phyloP scores from a whole-genome alignment of 2,113 vertebrate species.

The Tor tambroides region DNA sequence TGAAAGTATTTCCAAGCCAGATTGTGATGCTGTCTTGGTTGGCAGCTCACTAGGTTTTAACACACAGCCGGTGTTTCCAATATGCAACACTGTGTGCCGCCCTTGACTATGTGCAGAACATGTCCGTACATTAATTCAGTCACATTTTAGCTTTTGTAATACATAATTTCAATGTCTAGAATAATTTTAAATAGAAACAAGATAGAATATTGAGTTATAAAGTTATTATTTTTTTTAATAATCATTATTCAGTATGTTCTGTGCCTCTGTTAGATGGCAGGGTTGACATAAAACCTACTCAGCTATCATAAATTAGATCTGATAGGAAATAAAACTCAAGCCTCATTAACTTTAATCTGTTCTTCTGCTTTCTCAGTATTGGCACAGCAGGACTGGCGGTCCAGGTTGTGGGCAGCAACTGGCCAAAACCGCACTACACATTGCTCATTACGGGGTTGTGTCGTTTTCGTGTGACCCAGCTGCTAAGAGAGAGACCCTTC shows the following conservation, averaged over 20 bases:
- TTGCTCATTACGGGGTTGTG: slow-evolving; percentile 92
- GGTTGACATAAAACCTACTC: background rate
- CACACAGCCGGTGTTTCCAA: background rate
- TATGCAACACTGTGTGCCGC: too few relatives aligned
- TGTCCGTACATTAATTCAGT: background rate
- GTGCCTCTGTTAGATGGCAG: background rate
- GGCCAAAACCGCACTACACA: slow-evolving; percentile 96
- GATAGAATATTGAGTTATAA: background rate
- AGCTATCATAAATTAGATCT: background rate
- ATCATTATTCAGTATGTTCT: background rate
- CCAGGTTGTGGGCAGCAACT: slow-evolving; percentile 98
- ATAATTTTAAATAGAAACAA: background rate
- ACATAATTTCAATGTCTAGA: background rate
- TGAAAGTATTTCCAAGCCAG: too few relatives aligned
- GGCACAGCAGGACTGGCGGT: slow-evolving; percentile 92
- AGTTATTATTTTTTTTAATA: background rate
- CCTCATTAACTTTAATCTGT: background rate
- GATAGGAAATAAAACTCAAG: background rate
- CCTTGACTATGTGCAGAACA: too few relatives aligned
- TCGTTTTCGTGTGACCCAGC: slow-evolving; percentile 85
- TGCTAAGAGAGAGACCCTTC: slow-evolving; percentile 89
- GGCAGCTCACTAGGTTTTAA: background rate
- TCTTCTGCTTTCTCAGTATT: slow-evolving; percentile 75
- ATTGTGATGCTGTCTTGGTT: too few relatives aligned
- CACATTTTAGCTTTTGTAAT: background rate